Evolutionary conservation across 23 tunicate species (phyloP).

Genomic region (Aplidium turbinatum): DNA sequence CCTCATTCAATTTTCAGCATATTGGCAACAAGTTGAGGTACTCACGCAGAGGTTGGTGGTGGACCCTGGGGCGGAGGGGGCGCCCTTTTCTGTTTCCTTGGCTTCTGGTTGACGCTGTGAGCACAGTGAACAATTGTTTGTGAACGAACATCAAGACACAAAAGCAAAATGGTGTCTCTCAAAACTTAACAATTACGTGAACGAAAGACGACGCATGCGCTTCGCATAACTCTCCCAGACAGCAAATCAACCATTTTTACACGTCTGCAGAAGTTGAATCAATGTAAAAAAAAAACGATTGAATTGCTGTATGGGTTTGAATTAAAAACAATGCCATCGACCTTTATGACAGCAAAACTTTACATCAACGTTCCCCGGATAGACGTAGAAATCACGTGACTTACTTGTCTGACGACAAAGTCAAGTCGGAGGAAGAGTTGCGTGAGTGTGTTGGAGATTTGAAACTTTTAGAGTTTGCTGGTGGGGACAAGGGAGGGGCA

Average conservation of each 20-base stretch:
- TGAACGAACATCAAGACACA: too few relatives aligned
- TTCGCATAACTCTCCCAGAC: too few relatives aligned
- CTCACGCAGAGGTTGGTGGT: conserved; percentile 25
- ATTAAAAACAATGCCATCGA: too few relatives aligned
- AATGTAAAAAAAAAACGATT: too few relatives aligned
- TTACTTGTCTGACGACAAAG: not conserved
- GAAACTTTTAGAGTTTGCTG: not conserved
- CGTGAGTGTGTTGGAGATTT: not conserved
- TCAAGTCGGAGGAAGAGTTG: not conserved
- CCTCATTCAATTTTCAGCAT: not conserved
- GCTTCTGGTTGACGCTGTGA: not conserved
- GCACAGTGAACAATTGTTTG: too few relatives aligned
- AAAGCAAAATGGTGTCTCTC: too few relatives aligned
- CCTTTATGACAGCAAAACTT: not conserved
- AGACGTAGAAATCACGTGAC: not conserved
- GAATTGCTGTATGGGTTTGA: too few relatives aligned
- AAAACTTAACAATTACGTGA: too few relatives aligned
- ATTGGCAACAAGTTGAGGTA: not conserved
- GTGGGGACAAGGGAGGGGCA: conserved; percentile 1
- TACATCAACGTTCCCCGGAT: not conserved
- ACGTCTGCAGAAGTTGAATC: too few relatives aligned
- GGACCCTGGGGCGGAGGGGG: conserved; percentile 34
- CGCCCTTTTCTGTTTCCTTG: conserved; percentile 27
- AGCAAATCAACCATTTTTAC: too few relatives aligned
- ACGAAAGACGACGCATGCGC: too few relatives aligned